Conservation (phyloP, 2,888 invertebrate genomes). For the Petrolisthes cinctipes region DNA sequence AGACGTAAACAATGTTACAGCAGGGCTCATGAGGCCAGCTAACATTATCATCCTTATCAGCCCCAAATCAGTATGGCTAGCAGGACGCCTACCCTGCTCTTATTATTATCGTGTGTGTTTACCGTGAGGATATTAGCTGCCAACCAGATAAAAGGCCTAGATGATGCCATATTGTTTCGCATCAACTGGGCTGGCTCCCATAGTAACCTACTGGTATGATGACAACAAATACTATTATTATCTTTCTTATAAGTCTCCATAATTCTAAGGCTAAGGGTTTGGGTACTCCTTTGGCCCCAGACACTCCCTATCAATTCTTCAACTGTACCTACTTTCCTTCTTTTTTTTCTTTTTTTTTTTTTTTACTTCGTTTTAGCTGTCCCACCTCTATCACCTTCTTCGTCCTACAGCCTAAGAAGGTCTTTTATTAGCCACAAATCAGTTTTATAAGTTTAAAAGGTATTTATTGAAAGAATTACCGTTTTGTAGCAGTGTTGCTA, state of each 20-base stretch:
- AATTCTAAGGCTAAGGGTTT: neutral
- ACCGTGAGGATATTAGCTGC: neutral
- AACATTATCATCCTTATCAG: neutral
- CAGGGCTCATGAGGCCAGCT: neutral
- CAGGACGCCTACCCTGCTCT: neutral
- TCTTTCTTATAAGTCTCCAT: neutral
- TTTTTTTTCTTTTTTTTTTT: too few species aligned
- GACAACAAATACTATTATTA: neutral
- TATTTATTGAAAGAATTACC: too few species aligned
- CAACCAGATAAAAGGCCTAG: conserved; percentile 62
- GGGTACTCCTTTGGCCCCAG: neutral
- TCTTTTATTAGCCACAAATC: too few species aligned
- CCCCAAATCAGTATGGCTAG: conserved; percentile 9
- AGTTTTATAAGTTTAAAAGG: too few species aligned
- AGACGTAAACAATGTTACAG: neutral
- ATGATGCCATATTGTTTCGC: conserved; percentile 61
- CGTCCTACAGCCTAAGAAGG: too few species aligned
- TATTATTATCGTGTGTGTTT: neutral
- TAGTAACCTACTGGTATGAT: conserved; percentile 47
- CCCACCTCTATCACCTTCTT: too few species aligned
- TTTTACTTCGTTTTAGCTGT: too few species aligned
- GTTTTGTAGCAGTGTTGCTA: too few species aligned
- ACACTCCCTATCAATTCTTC: too few species aligned
- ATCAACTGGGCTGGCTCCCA: conserved; percentile 59
- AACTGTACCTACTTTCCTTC: too few species aligned